Base-by-base conservation (phyloP, 2,888 invertebrate species). In the Beris chalybata region DNA sequence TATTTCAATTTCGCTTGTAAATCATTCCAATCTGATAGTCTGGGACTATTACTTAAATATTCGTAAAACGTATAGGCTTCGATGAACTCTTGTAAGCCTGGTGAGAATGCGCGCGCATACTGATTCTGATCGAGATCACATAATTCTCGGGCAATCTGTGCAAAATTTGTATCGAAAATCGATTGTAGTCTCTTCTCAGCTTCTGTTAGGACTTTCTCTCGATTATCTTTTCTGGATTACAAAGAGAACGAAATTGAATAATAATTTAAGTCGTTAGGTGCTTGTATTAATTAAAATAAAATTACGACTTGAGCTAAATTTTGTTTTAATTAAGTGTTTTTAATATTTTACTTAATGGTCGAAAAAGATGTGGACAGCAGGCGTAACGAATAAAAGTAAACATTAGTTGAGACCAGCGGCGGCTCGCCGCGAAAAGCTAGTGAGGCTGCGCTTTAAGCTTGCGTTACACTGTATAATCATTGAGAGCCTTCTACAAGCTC, bases 21-120 rank as follows among this genome's bases (percentile, higher is more conserved):
- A 56, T 84, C 82, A 1, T 80, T 73, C 82, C 88, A 89, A 64
- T 85, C 81, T 4, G 89, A 84, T 5, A 94, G 82, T 9, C 76
- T 78, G 12, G 22, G 9, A 59, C 84, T 84, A 12, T 81, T 81
- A 69, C 85, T 83, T 71, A 93, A 80, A 72, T 89, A 89, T 66
- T 90, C 87, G 74, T 87, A 89, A 71, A 93, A 90, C 5, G 92
- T 89, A 56, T 88, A 82, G 0, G 95, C 95, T 81, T 96, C 95
- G 64, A 94, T 85, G 73, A 89, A 95, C 79, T 96, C 95, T 76
- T 95, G 81, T 44, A 86, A 73, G 48, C 89, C 89, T 9, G 81
- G 80, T 12, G 88, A 86, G 75, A 86, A 91, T 2, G 90, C 89
- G 67, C 85, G 80, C 2, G 87, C 76, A 74, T 85, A 92, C 70